Evolutionary conservation across 2,113 vertebrate species (phyloP).

Genomic region (Eulemur macaco): DNA sequence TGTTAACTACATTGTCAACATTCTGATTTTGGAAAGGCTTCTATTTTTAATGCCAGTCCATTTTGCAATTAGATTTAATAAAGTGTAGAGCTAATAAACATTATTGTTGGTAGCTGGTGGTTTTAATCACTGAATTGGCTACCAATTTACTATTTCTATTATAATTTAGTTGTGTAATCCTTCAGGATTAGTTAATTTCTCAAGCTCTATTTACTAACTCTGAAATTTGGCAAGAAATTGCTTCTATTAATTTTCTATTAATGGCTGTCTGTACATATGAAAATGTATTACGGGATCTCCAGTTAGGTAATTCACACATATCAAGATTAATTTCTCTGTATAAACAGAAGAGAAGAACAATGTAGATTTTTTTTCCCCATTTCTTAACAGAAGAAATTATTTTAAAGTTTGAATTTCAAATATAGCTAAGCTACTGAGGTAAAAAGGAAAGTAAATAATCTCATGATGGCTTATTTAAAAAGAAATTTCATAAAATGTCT

Average conservation of each 20-base stretch:
- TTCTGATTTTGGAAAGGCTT: background rate
- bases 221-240: slow-evolving; percentile 40
- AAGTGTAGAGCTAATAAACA: background rate
- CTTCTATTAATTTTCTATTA: slow-evolving; percentile 35
- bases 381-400: background rate
- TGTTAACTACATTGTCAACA: background rate
- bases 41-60: background rate
- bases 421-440: background rate
- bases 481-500: background rate
- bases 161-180: background rate
- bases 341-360: background rate
- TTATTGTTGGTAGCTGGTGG: background rate
- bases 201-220: slow-evolving; percentile 18
- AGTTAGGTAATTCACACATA: background rate
- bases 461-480: background rate
- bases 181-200: slow-evolving; percentile 3
- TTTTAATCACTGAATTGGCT: slow-evolving; percentile 14
- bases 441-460: slow-evolving; percentile 12
- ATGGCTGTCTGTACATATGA: background rate
- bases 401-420: slow-evolving; percentile 14
- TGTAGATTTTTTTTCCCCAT: background rate
- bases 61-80: slow-evolving; percentile 9
- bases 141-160: slow-evolving; percentile 6
- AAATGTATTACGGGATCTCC: background rate
- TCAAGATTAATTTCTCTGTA: background rate